A percentile compares a stretch with the other conserved stretches of the same genome.
phyloP scores from a whole-genome alignment of 2,888 invertebrate species.

The Autographa pulchrina region DNA sequence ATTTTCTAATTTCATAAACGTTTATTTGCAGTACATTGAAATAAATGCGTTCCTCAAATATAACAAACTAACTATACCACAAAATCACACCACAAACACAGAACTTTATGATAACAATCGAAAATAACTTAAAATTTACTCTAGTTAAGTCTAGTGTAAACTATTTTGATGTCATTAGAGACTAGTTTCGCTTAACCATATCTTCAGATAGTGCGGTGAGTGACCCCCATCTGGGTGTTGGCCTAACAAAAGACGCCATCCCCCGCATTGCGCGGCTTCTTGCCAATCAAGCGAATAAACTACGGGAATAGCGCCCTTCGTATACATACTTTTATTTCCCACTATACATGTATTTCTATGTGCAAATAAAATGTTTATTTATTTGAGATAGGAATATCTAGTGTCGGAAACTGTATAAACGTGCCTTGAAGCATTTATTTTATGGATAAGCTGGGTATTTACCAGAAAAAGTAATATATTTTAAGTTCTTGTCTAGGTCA shows the following conservation, averaged over 20 bases:
- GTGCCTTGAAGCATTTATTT: too few relatives aligned
- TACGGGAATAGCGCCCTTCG: slow-evolving; percentile 1
- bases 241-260: slow-evolving; percentile 1
- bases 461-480: too few relatives aligned
- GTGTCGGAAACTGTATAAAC: too few relatives aligned
- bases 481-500: too few relatives aligned
- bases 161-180: neutral
- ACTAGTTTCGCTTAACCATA: neutral
- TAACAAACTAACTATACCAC: too few relatives aligned
- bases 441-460: too few relatives aligned
- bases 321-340: slow-evolving; percentile 1
- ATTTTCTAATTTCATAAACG: too few relatives aligned
- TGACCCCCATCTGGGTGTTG: slow-evolving; percentile 6
- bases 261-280: slow-evolving; percentile 3
- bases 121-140: neutral
- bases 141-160: too few relatives aligned
- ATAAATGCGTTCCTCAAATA: too few relatives aligned
- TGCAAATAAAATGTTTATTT: neutral
- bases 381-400: neutral
- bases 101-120: too few relatives aligned
- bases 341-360: neutral
- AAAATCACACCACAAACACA: too few relatives aligned
- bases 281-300: slow-evolving; percentile 7
- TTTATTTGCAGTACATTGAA: too few relatives aligned
- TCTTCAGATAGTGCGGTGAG: slow-evolving; percentile 1